Evolutionary conservation across 37 sponge, comb jelly and placozoan species (phyloP), one percentile per base, ranked within the genome.

Genomic region (Spongilla lacustris): DNA sequence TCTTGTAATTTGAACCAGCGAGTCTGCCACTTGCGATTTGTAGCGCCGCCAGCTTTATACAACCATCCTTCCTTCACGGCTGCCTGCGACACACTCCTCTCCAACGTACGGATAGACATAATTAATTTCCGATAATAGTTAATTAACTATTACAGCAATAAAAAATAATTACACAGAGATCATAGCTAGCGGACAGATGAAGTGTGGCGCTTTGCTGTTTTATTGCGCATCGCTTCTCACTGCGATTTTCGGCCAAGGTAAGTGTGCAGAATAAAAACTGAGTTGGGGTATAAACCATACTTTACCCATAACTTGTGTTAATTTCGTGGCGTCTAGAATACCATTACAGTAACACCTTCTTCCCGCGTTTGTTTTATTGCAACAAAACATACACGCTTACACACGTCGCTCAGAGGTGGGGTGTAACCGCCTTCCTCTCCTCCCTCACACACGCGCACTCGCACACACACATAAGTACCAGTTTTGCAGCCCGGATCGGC

Each of bases 11-110:
- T 79, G 71, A 94, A 91, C 89, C 86, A 91, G 36, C 91, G 48
- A 58, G 34, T 38, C 75, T 94, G 95, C 95, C 95, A 94, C 68
- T 87, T 85, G 67, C 23, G 77, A 26, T 67, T 36, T 4, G 84
- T 73, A 28, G 77, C 81, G 0, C 95, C 91, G 4, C 95, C 91
- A 50, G 91, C 91, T 66, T 94, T 94, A 24, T 81, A 46, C 48
- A 94, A 75, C 91, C 89, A 89, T 25, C 95, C 95, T 26, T 91
- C 92, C 33, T 80, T 87, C 0, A 58, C 67, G 74, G 69, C 68
- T 58, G 58, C 1, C 58, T 6, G 58, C 58, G 12, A 14, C 46
- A 8, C 8, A 46, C 46, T 46, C 19, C 58, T 58, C 58, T 58
- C 58, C 19, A 58, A 58, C 58, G 58, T 58, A 58, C 58, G 58